Base-by-base conservation (phyloP, 2,888 invertebrate species). In the Synanthedon tipuliformis region DNA sequence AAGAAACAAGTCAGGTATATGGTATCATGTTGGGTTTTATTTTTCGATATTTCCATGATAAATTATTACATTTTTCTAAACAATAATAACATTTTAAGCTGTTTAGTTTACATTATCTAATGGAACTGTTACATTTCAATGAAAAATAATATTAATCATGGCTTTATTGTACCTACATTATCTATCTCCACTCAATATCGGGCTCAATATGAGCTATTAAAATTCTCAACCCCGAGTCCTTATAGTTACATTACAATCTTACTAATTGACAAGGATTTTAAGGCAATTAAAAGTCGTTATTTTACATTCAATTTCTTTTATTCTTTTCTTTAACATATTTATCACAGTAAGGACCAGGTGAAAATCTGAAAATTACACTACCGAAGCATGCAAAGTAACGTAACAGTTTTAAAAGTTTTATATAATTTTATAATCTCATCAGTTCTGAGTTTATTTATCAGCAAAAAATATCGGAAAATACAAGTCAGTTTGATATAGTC, bases 341-440 rank as follows among this genome's bases (percentile, higher is more conserved):
- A 85, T 84, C 83, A 81, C 84, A 86, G 81, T 75, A 80, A 81
- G 80, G 85, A 81, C 86, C 83, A 79, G 84, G 81, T 83, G 86
- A 86, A 86, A 86, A 86, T 81, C 79, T 76, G 80, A 81, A 77
- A 80, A 81, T 82, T 78, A 84, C 67, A 77, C 81, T 81, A 84
- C 73, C 73, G 75, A 73, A 81, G 78, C 82, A 82, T 81, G 81
- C 80, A 71, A 45, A 75, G 76, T 77, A 84, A 80, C 75, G 78
- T 71, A 81, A 84, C 77, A 34, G 34, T 73, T 75, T 74, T 62
- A 75, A 81, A 73, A 56, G 73, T 74, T 68, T 23, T 73, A 76
- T 73, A 73, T 75, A 75, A 77, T 76, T 50, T 34, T 23, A 12
- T 13, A 40, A 50, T 49, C 15, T 8, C 8, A n/a, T 49, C 12